Base-by-base conservation (phyloP, 2,113 vertebrate genomes). In the Dascyllus trimaculatus region DNA sequence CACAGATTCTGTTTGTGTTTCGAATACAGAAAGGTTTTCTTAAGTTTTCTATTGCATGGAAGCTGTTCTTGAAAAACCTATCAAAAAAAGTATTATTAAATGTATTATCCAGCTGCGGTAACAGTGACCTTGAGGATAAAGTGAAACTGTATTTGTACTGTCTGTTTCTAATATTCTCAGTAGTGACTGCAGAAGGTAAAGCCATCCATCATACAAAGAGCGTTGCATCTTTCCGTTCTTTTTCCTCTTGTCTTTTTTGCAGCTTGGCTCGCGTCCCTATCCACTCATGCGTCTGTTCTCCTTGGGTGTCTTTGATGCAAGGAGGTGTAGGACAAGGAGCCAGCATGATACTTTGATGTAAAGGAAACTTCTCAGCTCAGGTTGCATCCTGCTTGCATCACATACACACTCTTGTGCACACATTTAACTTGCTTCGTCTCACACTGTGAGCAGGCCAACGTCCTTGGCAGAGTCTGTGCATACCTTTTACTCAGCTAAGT, bases 311-410 rank as follows among this genome's bases (percentile, higher is more conserved):
- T 85, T 76, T 80, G 75, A 86, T 62, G 72, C 64, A 69, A 52
- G 68, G 75, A 83, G 79, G 64, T 88, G 45, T 32, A 74, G 54
- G 45, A 87, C 85, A 63, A 58, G 43, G 46, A 80, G 63, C 25
- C 75, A 54, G 51, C 43, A 26, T 78, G 74, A 61, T 74, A 35
- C 49, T 69, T 64, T 59, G 35, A 74, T 75, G 65, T 43, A 49
- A 81, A 85, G 60, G 67, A 64, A 76, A 66, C 84, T 82, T 75
- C 78, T 68, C 43, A 9, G 25, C 29, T 35, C n/a, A 3, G 8
- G 63, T 83, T 87, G 40, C 80, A 62, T 69, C 61, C 62, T 40
- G 48, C 71, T 89, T 88, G 57, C 82, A 87, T 83, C 74, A 79
- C 53, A 19, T 29, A 17, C 14, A n/a, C 46, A 26, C 26, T 49